Conservation (phyloP, 2,113 vertebrate genomes). For the Coracopsis vasa region DNA sequence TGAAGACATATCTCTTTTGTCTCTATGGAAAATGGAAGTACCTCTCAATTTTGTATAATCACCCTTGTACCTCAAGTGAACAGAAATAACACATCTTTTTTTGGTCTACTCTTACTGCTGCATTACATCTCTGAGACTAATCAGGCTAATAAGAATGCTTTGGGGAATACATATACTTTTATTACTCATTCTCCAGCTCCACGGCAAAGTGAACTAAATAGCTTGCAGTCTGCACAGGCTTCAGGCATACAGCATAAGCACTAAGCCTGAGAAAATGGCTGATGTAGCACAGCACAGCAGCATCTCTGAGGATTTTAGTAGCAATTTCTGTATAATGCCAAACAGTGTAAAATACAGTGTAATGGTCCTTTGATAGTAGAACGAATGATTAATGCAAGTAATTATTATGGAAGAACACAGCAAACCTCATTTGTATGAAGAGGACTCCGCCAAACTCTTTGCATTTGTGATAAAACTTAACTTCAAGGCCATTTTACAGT, state of each 20-base stretch:
- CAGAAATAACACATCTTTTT: background rate
- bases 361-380: background rate
- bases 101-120: background rate
- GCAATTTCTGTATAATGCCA: background rate
- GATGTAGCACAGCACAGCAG: background rate
- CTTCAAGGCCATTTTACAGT: background rate
- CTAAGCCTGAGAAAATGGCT: background rate
- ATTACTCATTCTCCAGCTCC: background rate
- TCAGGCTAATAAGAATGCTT: background rate
- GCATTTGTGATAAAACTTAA: background rate
- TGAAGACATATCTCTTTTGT: background rate
- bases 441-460: background rate
- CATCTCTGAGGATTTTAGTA: background rate
- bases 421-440: background rate
- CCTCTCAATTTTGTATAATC: background rate
- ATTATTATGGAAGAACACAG: background rate
- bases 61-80: background rate
- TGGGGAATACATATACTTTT: background rate
- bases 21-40: background rate
- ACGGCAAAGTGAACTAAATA: background rate
- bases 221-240: background rate
- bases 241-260: background rate
- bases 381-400: slow-evolving; percentile 13
- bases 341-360: background rate
- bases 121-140: background rate